Evolutionary conservation across 2,113 vertebrate genomes (phyloP).

Genomic region (human (Homo sapiens)): DNA sequence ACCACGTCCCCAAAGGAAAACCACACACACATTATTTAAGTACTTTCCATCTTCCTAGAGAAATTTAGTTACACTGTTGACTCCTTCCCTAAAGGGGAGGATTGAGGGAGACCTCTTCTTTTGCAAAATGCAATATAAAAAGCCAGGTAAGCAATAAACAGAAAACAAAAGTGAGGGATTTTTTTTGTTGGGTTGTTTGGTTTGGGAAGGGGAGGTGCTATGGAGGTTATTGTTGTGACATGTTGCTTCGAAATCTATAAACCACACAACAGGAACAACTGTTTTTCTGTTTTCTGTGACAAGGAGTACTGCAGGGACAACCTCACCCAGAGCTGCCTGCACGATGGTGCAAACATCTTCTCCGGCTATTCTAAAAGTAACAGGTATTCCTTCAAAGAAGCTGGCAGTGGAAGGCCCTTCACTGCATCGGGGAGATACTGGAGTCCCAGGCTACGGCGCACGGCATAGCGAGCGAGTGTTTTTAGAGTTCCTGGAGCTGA

Average conservation of each 20-base stretch:
- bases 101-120: neutral
- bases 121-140: constrained; percentile 19
- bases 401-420: constrained; percentile 93
- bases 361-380: constrained; percentile 83
- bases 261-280: constrained; percentile 37
- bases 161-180: constrained; percentile 51
- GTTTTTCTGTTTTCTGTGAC: constrained; percentile 55
- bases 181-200: constrained; percentile 59
- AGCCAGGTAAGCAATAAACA: constrained; percentile 62
- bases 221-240: constrained; percentile 53
- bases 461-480: constrained; percentile 89
- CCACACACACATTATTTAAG: neutral
- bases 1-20: constrained; percentile 38
- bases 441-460: constrained; percentile 91
- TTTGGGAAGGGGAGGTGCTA: constrained; percentile 32
- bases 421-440: constrained; percentile 93
- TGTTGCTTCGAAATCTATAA: constrained; percentile 55
- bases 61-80: neutral
- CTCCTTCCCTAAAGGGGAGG: neutral
- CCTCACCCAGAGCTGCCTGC: constrained; percentile 16
- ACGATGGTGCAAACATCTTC: neutral
- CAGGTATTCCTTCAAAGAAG: constrained; percentile 93
- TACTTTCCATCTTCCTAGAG: constrained; percentile 30
- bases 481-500: constrained; percentile 90
- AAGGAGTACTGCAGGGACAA: neutral